A percentile compares a stretch with the other conserved stretches of the same genome.
These are phyloP conservation scores for Rhinophrynus dorsalis DNA, from an alignment of 2,797 vertebrate genomes.

Conservation along the genomic window DNA sequence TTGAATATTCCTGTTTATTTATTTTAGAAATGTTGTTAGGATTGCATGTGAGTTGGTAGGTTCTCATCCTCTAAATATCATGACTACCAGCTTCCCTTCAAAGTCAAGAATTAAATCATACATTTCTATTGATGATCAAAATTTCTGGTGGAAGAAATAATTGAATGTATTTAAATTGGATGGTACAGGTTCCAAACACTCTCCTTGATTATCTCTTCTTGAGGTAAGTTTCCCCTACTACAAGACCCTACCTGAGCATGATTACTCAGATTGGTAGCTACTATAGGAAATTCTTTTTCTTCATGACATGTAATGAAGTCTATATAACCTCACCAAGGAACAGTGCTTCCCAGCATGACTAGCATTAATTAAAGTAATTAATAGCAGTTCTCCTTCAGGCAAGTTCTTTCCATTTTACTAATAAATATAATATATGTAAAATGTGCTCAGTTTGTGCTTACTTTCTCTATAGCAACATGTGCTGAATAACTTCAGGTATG, in stretches of 20 bases:
- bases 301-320: conserved; percentile 29
- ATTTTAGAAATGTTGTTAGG: background rate
- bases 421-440: conserved; percentile 39
- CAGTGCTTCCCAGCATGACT: conserved; percentile 15
- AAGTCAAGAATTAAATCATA: background rate
- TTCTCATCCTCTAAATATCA: conserved; percentile 2
- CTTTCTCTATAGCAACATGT: conserved; percentile 26
- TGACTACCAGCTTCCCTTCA: background rate
- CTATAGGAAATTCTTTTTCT: background rate
- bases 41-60: conserved; percentile 2
- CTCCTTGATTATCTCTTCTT: too few relatives aligned
- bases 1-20: background rate
- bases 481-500: conserved; percentile 17
- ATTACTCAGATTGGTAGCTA: conserved; percentile 24
- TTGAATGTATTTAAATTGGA: conserved; percentile 9
- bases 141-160: background rate
- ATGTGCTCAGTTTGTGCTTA: conserved; percentile 29
- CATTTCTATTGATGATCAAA: conserved; percentile 10
- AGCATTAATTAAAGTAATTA: conserved; percentile 26
- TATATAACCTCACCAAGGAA: conserved; percentile 21
- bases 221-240: conserved; percentile 15
- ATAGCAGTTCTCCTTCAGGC: conserved; percentile 31
- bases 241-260: conserved; percentile 5
- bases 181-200: conserved; percentile 8
- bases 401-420: conserved; percentile 29